Evolutionary conservation across 1,140 invertebrate species (phyloP).

Genomic region (Cyrtorhinus lividipennis): DNA sequence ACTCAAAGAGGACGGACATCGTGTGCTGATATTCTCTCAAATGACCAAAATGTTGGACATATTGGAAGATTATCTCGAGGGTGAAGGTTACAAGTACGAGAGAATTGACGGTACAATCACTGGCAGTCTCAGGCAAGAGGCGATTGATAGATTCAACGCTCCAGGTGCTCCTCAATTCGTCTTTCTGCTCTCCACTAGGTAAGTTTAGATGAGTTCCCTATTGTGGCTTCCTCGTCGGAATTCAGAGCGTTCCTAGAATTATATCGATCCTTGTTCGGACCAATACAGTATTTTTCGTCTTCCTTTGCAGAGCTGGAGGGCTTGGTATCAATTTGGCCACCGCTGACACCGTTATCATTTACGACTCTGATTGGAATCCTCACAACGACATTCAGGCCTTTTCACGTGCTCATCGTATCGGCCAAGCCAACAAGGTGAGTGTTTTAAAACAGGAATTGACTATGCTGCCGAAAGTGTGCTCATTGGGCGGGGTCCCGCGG

Average conservation of each 20-base stretch:
- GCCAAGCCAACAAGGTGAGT: conserved; percentile 84
- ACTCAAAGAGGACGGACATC: conserved; percentile 81
- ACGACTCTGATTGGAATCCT: conserved; percentile 99
- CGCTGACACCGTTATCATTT: conserved; percentile 98
- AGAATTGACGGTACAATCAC: conserved; percentile 98
- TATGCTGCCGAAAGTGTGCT: no score
- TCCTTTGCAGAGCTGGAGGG: conserved; percentile 66
- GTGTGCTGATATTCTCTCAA: conserved; percentile 98
- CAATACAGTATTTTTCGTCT: background rate
- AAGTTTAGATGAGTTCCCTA: no score
- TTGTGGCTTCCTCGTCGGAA: no score
- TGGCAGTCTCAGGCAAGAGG: conserved; percentile 86
- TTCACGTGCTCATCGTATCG: conserved; percentile 96
- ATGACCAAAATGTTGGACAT: conserved; percentile 99
- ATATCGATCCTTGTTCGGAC: no score
- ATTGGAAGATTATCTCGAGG: conserved; percentile 95
- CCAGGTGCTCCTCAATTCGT: conserved; percentile 86
- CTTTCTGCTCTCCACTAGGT: conserved; percentile 85
- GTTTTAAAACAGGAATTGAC: no score
- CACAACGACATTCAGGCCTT: conserved; percentile 99
- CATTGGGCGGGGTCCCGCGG: no score
- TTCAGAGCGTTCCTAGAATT: no score
- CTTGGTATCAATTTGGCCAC: conserved; percentile 98
- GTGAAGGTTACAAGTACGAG: conserved; percentile 96
- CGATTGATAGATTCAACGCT: conserved; percentile 63